These are phyloP conservation scores for Mesochorus sp. DNA, from an alignment of 2,888 invertebrate species.

Conservation along the genomic window DNA sequence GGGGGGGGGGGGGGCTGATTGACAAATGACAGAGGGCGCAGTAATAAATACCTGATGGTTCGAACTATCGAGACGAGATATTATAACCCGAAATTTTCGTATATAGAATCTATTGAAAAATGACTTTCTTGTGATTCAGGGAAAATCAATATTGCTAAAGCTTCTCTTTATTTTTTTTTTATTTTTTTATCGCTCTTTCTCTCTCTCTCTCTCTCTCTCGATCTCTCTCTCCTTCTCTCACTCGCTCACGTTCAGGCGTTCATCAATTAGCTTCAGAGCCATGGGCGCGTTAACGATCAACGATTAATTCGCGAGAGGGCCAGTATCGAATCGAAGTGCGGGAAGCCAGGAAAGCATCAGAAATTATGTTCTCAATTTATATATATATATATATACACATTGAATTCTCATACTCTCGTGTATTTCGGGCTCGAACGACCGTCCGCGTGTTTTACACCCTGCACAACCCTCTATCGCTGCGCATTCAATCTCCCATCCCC, in stretches of 20 bases:
- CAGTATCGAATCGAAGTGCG: constrained; percentile 19
- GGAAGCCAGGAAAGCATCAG: constrained; percentile 28
- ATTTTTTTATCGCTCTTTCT: neutral
- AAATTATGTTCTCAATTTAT: neutral
- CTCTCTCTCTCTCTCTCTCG: neutral
- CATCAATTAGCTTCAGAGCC: constrained; percentile 52
- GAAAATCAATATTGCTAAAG: no score
- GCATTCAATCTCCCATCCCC: neutral
- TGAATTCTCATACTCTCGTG: neutral
- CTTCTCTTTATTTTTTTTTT: no score
- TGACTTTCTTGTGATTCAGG: no score
- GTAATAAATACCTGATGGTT: no score
- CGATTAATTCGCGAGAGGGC: constrained; percentile 54
- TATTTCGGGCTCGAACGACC: constrained; percentile 26
- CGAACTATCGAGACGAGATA: no score
- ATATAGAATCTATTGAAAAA: no score
- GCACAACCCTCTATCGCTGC: constrained; percentile 25
- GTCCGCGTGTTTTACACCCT: constrained; percentile 52
- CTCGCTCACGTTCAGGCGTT: constrained; percentile 27
- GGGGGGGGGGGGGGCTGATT: no score
- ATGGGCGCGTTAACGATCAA: constrained; percentile 56
- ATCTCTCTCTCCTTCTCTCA: neutral
- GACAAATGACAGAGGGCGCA: no score
- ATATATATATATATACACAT: neutral
- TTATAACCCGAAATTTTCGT: no score